phyloP scores from a whole-genome alignment of 2,113 vertebrate species.

The Prinia subflava region DNA sequence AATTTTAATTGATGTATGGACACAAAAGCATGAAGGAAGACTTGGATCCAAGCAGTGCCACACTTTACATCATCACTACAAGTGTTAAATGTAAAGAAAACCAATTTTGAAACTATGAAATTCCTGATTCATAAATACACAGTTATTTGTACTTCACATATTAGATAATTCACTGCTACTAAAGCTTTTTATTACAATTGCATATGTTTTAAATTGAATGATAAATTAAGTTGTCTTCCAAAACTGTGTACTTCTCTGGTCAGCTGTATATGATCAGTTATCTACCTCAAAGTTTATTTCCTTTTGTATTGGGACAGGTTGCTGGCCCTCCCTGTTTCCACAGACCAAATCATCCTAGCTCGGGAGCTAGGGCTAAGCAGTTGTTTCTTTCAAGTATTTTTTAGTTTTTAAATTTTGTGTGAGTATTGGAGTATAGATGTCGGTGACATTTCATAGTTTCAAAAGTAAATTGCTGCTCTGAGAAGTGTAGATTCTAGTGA shows the following conservation, averaged over 20 bases:
- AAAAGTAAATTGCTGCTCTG: slow-evolving; percentile 88
- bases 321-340: slow-evolving; percentile 94
- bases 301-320: slow-evolving; percentile 91
- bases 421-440: slow-evolving; percentile 85
- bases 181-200: slow-evolving; percentile 81
- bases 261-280: slow-evolving; percentile 92
- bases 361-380: slow-evolving; percentile 90
- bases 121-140: slow-evolving; percentile 82
- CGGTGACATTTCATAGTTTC: slow-evolving; percentile 89
- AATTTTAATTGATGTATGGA: slow-evolving; percentile 84
- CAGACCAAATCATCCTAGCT: slow-evolving; percentile 96
- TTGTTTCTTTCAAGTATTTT: slow-evolving; percentile 87
- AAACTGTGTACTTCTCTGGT: slow-evolving; percentile 93
- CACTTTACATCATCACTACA: slow-evolving; percentile 86
- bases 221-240: slow-evolving; percentile 89
- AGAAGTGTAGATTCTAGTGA: slow-evolving; percentile 84
- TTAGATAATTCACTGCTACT: slow-evolving; percentile 78
- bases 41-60: slow-evolving; percentile 92
- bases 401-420: slow-evolving; percentile 84
- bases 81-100: slow-evolving; percentile 82
- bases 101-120: slow-evolving; percentile 85
- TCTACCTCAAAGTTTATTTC: slow-evolving; percentile 98
- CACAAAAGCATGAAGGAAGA: slow-evolving; percentile 89
- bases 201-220: slow-evolving; percentile 79
- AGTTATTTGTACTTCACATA: slow-evolving; percentile 79